Evolutionary conservation across 30 jellyfish, hydroid and myxozoan genomes (phyloP).

Genomic region (Turritopsis rubra): DNA sequence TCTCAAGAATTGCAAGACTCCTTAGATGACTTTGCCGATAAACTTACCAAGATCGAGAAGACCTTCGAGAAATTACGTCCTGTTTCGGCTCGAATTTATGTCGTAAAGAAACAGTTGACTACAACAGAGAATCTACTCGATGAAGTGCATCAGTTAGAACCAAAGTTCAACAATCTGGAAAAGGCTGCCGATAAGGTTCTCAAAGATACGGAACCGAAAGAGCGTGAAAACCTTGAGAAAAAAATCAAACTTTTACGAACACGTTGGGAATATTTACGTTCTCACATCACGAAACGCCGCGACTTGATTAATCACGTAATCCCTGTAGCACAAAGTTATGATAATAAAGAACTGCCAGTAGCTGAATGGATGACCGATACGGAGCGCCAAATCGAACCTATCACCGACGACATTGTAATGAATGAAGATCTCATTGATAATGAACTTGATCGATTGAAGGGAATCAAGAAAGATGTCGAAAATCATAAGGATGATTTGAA

Average conservation of each 20-base stretch:
- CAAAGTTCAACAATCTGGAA: slow-evolving; percentile 31
- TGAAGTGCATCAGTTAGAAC: slow-evolving; percentile 46
- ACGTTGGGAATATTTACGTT: slow-evolving; percentile 41
- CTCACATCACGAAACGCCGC: slow-evolving; percentile 23
- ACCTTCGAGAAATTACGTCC: slow-evolving; percentile 47
- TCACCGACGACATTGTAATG: slow-evolving; percentile 2
- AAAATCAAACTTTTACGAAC: slow-evolving; percentile 35
- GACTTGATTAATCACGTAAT: slow-evolving; percentile 42
- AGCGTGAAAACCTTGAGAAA: slow-evolving; percentile 30
- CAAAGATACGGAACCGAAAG: slow-evolving; percentile 38
- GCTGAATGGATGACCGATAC: slow-evolving; percentile 43
- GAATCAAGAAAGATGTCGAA: slow-evolving; percentile 38
- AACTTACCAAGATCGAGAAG: slow-evolving; percentile 44
- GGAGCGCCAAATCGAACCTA: slow-evolving; percentile 38
- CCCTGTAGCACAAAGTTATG: slow-evolving; percentile 38
- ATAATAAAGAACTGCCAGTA: slow-evolving; percentile 20
- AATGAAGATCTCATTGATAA: slow-evolving; percentile 24
- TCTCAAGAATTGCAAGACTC: slow-evolving; percentile 52
- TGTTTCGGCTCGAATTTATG: slow-evolving; percentile 57
- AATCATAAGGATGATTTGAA: slow-evolving; percentile 38
- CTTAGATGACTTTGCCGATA: slow-evolving; percentile 55
- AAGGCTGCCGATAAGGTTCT: slow-evolving; percentile 44
- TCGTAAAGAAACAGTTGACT: slow-evolving; percentile 51
- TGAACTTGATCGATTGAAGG: slow-evolving; percentile 35
- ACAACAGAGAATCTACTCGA: slow-evolving; percentile 35